phyloP scores from a whole-genome alignment of 2,113 vertebrate genomes.

The Tragelaphus buxtoni region DNA sequence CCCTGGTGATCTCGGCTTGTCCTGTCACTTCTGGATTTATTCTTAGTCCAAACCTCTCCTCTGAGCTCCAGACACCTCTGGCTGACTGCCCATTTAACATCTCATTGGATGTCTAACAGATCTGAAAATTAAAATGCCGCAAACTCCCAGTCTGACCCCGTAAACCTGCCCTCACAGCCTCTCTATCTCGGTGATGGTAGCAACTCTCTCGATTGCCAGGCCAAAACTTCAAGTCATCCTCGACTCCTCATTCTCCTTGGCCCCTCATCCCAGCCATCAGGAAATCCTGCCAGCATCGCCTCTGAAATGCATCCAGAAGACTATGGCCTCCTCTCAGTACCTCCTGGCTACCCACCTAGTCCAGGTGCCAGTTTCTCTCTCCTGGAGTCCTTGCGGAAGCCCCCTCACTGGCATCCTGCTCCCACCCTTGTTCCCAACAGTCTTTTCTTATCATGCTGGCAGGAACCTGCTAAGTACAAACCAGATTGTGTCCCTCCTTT shows the following conservation, averaged over 20 bases:
- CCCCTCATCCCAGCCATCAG: too few species aligned
- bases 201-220: neutral
- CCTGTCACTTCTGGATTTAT: too few species aligned
- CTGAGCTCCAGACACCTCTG: neutral
- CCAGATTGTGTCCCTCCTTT: neutral
- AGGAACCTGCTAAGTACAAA: too few species aligned
- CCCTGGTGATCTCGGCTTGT: too few species aligned
- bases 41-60: neutral
- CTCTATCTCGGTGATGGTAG: rapidly evolving
- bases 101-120: neutral
- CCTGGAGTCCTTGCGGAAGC: neutral
- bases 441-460: neutral
- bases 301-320: neutral
- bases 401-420: neutral
- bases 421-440: neutral
- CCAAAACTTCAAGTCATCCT: neutral
- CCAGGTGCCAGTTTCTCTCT: neutral
- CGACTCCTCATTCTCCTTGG: rapidly evolving
- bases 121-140: neutral
- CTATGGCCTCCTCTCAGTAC: neutral
- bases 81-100: neutral
- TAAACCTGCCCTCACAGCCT: neutral
- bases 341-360: neutral
- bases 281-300: neutral
- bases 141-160: rapidly evolving